Evolutionary conservation across 2,888 invertebrate species (phyloP).

Genomic region (Epirrita christyi): DNA sequence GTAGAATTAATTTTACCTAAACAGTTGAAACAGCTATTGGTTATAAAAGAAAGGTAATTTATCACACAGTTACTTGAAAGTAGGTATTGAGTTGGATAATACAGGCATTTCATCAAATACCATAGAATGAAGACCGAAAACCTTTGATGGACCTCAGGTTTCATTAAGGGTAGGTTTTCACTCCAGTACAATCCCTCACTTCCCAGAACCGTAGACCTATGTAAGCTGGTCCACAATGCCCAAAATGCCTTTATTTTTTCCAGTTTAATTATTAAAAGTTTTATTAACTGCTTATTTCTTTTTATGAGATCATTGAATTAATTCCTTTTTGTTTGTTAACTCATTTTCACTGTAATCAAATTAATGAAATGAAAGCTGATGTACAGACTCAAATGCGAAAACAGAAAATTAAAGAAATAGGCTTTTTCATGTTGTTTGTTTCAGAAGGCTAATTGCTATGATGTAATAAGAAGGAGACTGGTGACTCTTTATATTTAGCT

Average conservation of each 20-base stretch:
- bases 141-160: no score
- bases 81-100: no score
- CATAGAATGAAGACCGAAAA: no score
- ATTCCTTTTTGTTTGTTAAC: conserved; percentile 81
- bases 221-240: conserved; percentile 52
- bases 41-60: no score
- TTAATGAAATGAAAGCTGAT: conserved; percentile 49
- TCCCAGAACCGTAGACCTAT: conserved; percentile 40
- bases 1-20: no score
- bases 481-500: no score
- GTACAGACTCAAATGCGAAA: conserved; percentile 20
- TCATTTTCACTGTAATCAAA: conserved; percentile 56
- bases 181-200: background rate
- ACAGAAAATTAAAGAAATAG: background rate
- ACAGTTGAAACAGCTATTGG: no score
- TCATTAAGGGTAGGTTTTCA: no score
- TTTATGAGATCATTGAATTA: conserved; percentile 82
- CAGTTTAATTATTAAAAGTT: conserved; percentile 84
- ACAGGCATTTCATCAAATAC: no score
- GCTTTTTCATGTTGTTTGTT: background rate
- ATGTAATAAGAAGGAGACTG: background rate
- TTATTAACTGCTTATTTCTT: conserved; percentile 83
- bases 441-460: conserved; percentile 3
- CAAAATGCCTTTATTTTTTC: conserved; percentile 72
- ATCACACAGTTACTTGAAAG: no score